Evolutionary conservation across 2,888 invertebrate genomes (phyloP), one percentile per base, ranked within the genome.

Genomic region (Timema podura): DNA sequence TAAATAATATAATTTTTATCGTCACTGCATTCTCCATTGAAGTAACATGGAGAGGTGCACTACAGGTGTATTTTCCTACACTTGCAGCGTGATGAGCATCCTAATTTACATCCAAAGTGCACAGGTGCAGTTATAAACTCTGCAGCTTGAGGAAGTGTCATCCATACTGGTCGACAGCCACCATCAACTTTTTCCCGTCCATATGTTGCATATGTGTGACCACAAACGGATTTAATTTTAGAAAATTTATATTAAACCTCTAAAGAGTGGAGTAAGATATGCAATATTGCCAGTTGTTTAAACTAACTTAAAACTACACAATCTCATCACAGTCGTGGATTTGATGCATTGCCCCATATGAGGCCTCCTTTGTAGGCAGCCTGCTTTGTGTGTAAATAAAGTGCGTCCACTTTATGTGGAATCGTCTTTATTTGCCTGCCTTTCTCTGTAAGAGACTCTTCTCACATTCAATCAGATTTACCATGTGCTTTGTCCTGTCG

Each of bases 381-480:
- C n/a, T n/a, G n/a, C n/a, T n/a, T n/a, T n/a, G n/a, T 44, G 44
- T 59, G 15, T 59, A 59, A 44, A 11, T 59, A n/a, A 59, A 59
- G 59, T 16, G 16, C 59, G 15, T 59, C 59, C 59, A 59, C 5
- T 59, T 16, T 9, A 10, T 16, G 59, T 44, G 59, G 59, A 59
- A 59, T 59, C 15, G 6, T 44, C 7, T 59, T 44, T 11, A 59
- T 9, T n/a, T n/a, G n/a, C 59, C 15, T 59, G 15, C 59, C 59
- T 15, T 59, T 59, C 59, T 59, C 44, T 8, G 59, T 59, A 59
- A 59, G 44, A 59, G 5, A n/a, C 59, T 59, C 15, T 59, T 59
- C 11, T 11, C 44, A 59, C 59, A 59, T n/a, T 59, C 59, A 59
- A 8, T 59, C 5, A 59, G 7, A 9, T 11, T 59, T 16, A 44